These are phyloP conservation scores for Phasianus colchicus DNA, from an alignment of 2,113 vertebrate genomes.

Conservation along the genomic window DNA sequence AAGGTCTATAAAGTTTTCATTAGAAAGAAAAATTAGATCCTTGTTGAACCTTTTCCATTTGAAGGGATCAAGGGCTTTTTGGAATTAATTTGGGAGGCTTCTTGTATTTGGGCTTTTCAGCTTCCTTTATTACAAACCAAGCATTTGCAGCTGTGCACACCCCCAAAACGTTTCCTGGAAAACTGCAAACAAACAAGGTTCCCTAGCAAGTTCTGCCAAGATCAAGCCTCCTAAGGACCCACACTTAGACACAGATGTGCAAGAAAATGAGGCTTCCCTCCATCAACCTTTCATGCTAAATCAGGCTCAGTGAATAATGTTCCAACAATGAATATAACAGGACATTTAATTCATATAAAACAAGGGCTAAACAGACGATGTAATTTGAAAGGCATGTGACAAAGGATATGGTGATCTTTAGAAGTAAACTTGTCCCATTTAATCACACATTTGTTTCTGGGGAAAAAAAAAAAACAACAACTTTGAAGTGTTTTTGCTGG, in stretches of 20 bases:
- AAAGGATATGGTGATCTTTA: background rate
- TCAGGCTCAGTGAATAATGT: background rate
- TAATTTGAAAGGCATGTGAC: background rate
- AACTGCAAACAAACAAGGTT: background rate
- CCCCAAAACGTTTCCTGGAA: background rate
- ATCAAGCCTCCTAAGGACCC: background rate
- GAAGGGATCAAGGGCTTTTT: background rate
- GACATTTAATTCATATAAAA: background rate
- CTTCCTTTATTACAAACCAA: background rate
- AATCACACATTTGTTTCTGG: accelerated
- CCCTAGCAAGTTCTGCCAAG: background rate
- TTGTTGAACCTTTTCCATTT: background rate
- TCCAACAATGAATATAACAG: background rate
- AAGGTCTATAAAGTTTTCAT: background rate
- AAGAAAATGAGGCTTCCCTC: background rate
- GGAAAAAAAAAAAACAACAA: background rate
- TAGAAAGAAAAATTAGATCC: background rate
- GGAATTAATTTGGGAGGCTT: background rate
- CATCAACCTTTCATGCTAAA: background rate
- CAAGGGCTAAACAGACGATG: background rate
- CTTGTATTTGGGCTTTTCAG: background rate
- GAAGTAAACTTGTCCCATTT: background rate
- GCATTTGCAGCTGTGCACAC: background rate
- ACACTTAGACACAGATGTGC: background rate
- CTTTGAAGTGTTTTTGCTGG: background rate